A percentile compares a stretch with the other conserved stretches of the same genome.
phyloP scores from a whole-genome alignment of 2,888 invertebrate species.

The Cephus rjabovi region DNA sequence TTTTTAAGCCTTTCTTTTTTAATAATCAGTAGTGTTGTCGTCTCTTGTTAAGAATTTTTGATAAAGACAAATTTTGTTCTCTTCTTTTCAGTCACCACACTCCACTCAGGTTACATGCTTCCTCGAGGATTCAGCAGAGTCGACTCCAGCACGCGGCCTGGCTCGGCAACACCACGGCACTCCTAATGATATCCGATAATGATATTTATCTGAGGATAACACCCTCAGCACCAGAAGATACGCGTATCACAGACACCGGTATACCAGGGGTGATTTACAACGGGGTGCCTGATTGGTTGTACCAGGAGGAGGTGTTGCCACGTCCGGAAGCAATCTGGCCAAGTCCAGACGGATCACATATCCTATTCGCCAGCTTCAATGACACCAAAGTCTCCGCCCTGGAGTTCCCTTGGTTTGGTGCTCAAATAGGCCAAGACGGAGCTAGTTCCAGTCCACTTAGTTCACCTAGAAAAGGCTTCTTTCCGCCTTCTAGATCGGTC shows the following conservation, averaged over 20 bases:
- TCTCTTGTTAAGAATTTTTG: background rate
- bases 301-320: conserved; percentile 94
- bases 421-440: conserved; percentile 66
- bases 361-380: conserved; percentile 89
- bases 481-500: conserved; percentile 83
- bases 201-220: conserved; percentile 87
- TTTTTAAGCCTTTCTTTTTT: too few species aligned
- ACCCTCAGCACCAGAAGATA: conserved; percentile 74
- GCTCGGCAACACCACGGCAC: conserved; percentile 82
- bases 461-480: conserved; percentile 72
- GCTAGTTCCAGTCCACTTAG: conserved; percentile 68
- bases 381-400: conserved; percentile 71
- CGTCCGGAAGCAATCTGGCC: conserved; percentile 89
- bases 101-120: conserved; percentile 83
- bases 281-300: conserved; percentile 96
- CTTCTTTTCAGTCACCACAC: conserved; percentile 79
- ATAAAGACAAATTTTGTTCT: background rate
- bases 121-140: conserved; percentile 76
- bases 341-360: conserved; percentile 79
- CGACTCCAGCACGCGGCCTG: conserved; percentile 87
- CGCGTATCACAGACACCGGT: conserved; percentile 81
- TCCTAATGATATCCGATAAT: conserved; percentile 87
- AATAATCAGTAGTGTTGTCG: background rate
- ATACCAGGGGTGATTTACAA: conserved; percentile 87
- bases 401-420: conserved; percentile 83